Evolutionary conservation across 2,888 invertebrate genomes (phyloP), one percentile per base, ranked within the genome.

Genomic region (Drosophila barbarae): DNA sequence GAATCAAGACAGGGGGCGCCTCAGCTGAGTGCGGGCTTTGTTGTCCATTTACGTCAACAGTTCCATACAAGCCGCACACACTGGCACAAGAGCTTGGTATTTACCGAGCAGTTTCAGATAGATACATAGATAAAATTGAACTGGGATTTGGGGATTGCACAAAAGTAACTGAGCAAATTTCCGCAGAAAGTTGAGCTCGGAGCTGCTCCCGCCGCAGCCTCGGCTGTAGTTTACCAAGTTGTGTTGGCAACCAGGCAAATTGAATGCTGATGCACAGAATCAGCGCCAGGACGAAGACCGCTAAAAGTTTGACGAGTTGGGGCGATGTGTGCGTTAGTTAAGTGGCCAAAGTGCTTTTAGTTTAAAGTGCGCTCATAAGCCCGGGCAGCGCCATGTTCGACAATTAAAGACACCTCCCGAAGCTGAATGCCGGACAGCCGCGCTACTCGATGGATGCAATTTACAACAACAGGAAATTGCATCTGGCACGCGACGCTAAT

Each of bases 101-200:
- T 84, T 78, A 71, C 74, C 80, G 71, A 76, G 75, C 71, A 77
- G 76, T 84, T 82, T 73, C 76, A 76, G 77, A 79, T 84, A 82
- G 77, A 82, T 79, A 84, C 85, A 82, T 82, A 76, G 85, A 81
- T 83, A 78, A 81, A 85, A 83, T 83, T 83, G 82, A 81, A 83
- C 85, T 85, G 82, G 82, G 82, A 83, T 78, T 84, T 85, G 71
- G 82, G 85, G 82, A 81, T 78, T 78, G 73, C 84, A 76, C 85
- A 76, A 82, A 76, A 83, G 82, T 78, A 83, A 85, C 82, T 85
- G 84, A 83, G 84, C 84, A 81, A 83, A 83, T 85, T 83, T 85
- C 78, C 78, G 78, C 84, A 84, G 79, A 82, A 78, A 82, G 85
- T 72, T 76, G 71, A 71, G 74, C 83, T 76, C 71, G 67, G 69